Conservation (phyloP, 1,140 invertebrate species). For the Pemphigus obesinymphae region DNA sequence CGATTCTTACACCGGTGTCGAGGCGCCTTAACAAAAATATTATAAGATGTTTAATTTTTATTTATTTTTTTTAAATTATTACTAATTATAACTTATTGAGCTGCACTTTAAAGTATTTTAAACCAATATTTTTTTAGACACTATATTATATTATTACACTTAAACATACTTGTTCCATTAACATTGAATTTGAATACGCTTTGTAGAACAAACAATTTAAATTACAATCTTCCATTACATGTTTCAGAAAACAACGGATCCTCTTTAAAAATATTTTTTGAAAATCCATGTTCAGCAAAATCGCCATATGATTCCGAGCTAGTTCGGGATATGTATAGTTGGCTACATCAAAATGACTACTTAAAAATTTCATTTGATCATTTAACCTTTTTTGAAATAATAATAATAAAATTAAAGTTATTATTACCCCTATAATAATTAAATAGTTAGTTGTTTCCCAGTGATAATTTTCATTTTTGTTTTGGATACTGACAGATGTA, state of each 20-base stretch:
- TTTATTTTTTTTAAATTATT: no score
- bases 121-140: no score
- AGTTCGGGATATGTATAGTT: neutral
- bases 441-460: no score
- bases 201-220: constrained; percentile 25
- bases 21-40: no score
- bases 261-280: neutral
- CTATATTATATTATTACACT: no score
- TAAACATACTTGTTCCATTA: constrained; percentile 6
- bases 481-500: no score
- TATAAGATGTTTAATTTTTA: no score
- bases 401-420: neutral
- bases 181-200: neutral
- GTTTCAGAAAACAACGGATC: neutral
- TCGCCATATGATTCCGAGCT: neutral
- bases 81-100: no score
- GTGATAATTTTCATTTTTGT: no score
- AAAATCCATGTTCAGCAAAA: constrained; percentile 6
- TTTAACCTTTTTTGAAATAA: neutral
- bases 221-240: neutral
- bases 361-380: constrained; percentile 10
- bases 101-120: no score
- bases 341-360: neutral
- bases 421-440: no score
- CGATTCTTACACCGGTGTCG: no score